Evolutionary conservation across 2,888 invertebrate genomes (phyloP), one percentile per base, ranked within the genome.

Genomic region (Ptychoptera contaminata): DNA sequence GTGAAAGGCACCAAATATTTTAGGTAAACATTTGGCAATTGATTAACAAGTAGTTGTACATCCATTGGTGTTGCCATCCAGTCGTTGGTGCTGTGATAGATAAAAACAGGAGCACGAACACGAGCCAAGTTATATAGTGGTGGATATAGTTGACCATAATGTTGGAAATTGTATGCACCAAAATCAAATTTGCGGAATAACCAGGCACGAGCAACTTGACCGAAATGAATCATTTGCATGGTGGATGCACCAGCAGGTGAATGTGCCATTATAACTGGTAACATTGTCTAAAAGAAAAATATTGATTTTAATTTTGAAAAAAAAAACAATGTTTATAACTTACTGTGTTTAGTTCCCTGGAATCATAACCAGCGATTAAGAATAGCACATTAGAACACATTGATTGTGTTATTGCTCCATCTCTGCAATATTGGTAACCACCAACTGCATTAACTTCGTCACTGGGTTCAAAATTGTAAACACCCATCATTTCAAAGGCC

Each of bases 381-480:
- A 79, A 78, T 32, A 79, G 60, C 31, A 74, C 58, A 52, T 74
- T 70, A 43, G 72, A 65, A 56, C 80, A 82, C 15, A 78, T 56
- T 38, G 63, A 58, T 54, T 71, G 70, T 9, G 69, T 67, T 49
- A 66, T 65, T 35, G 67, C 65, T 48, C 65, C 63, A 54, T 72
- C 67, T 42, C 64, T 64, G 53, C 74, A 74, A 9, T 72, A 56
- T 30, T 60, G 57, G 52, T 63, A 60, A 44, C 60, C 64, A 53
- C 61, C 63, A 51, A 61, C 35, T 2, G 29, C 37, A 8, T 44
- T 41, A 6, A 76, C 58, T 1, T 53, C 56, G 37, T 50, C 60
- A 39, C 68, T 70, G 1, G 80, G 79, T 42, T 74, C 48, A 46
- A 82, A 74, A 53, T 81, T 77, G 31, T 71, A 39, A 16, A 43